phyloP scores from a whole-genome alignment of 1,140 invertebrate genomes.

The Notospermus geniculatus region DNA sequence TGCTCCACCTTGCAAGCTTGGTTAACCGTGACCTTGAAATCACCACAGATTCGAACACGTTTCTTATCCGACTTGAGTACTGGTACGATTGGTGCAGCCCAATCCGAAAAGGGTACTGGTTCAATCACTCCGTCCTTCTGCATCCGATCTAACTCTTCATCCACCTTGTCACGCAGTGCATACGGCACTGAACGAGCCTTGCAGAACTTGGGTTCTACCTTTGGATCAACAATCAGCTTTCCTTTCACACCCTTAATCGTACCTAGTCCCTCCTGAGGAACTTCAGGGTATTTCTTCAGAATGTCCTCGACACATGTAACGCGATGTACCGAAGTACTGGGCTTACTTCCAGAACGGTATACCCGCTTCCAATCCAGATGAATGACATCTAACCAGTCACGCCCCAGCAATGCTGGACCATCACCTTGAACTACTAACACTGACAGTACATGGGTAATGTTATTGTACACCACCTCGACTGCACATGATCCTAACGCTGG shows the following conservation, averaged over 20 bases:
- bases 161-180: constrained; percentile 15
- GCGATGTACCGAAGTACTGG: no score
- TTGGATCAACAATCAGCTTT: constrained; percentile 13
- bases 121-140: neutral
- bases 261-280: constrained; percentile 14
- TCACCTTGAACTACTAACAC: no score
- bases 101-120: neutral
- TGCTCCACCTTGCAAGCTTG: constrained; percentile 24
- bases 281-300: neutral
- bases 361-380: no score
- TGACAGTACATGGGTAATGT: no score
- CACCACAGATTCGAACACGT: constrained; percentile 31
- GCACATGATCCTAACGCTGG: no score
- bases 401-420: no score
- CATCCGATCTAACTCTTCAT: neutral
- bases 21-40: constrained; percentile 53
- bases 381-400: no score
- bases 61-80: neutral
- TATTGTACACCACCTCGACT: no score
- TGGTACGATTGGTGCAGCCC: constrained; percentile 9
- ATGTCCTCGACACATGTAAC: no score
- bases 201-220: constrained; percentile 16
- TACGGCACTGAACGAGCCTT: constrained; percentile 30
- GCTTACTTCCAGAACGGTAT: no score
- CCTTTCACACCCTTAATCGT: constrained; percentile 17